These are phyloP conservation scores for Agrotis segetum DNA, from an alignment of 2,888 invertebrate species.

Conservation along the genomic window DNA sequence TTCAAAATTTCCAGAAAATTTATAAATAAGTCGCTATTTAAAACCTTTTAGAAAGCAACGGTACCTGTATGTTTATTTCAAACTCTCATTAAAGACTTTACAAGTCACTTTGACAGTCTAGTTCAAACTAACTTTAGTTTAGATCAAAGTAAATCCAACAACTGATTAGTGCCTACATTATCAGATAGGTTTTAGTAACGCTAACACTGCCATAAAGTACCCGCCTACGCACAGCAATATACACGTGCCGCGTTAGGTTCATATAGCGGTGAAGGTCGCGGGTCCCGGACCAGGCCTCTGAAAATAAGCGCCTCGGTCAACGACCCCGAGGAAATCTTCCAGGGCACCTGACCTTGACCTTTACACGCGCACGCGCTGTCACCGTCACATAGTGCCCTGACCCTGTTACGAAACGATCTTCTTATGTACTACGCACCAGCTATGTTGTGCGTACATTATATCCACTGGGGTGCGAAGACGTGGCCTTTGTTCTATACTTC, in stretches of 20 bases:
- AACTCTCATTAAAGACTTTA: background rate
- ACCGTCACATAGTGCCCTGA: conserved; percentile 86
- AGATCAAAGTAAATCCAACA: conserved; percentile 42
- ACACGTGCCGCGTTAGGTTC: conserved; percentile 85
- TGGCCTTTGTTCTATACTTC: conserved; percentile 47
- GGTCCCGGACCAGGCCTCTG: conserved; percentile 83
- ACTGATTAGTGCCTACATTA: conserved; percentile 30
- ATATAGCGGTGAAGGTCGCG: conserved; percentile 85
- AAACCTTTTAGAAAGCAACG: background rate
- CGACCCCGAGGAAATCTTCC: conserved; percentile 89
- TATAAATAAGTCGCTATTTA: background rate
- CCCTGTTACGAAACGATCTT: conserved; percentile 85
- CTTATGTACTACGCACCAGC: conserved; percentile 69
- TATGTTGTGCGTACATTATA: conserved; percentile 32
- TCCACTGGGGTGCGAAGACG: conserved; percentile 37
- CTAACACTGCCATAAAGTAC: conserved; percentile 64
- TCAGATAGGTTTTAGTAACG: conserved; percentile 60
- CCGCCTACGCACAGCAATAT: conserved; percentile 80
- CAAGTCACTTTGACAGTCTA: background rate
- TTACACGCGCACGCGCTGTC: conserved; percentile 88
- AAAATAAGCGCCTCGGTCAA: conserved; percentile 84
- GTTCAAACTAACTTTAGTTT: conserved; percentile 23
- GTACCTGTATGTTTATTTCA: background rate
- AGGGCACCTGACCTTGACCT: conserved; percentile 89
- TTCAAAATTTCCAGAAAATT: background rate